phyloP scores from a whole-genome alignment of 2,113 vertebrate genomes.

The Ctenomys sociabilis region DNA sequence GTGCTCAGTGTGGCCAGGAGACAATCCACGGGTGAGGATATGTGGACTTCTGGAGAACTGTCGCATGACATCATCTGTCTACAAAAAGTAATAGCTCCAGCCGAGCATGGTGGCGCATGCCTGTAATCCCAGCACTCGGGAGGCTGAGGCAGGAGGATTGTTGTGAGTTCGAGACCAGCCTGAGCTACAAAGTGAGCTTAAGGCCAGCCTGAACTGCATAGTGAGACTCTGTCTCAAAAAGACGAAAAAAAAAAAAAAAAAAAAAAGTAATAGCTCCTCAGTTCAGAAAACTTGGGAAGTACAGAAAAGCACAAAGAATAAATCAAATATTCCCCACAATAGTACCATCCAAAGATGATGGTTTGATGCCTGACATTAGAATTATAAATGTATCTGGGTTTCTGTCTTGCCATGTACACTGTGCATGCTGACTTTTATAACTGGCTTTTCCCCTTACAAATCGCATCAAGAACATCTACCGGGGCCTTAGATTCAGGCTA shows the following conservation, averaged over 20 bases:
- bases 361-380: not conserved
- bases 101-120: too few species aligned
- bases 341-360: not conserved
- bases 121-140: too few species aligned
- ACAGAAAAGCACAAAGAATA: not conserved
- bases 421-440: not conserved
- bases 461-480: not conserved
- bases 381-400: not conserved
- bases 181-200: too few species aligned
- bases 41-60: not conserved
- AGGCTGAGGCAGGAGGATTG: too few species aligned
- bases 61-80: not conserved
- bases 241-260: too few species aligned
- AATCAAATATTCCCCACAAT: not conserved
- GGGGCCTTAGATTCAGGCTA: not conserved
- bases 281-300: not conserved
- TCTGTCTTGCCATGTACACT: not conserved
- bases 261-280: not conserved
- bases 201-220: too few species aligned
- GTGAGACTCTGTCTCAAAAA: too few species aligned
- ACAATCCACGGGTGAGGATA: not conserved
- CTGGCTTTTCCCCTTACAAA: not conserved
- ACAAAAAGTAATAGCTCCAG: not conserved
- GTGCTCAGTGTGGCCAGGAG: rapidly evolving
- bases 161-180: too few species aligned